Conservation (phyloP, 2,888 invertebrate species). For the Candidula unifasciata region DNA sequence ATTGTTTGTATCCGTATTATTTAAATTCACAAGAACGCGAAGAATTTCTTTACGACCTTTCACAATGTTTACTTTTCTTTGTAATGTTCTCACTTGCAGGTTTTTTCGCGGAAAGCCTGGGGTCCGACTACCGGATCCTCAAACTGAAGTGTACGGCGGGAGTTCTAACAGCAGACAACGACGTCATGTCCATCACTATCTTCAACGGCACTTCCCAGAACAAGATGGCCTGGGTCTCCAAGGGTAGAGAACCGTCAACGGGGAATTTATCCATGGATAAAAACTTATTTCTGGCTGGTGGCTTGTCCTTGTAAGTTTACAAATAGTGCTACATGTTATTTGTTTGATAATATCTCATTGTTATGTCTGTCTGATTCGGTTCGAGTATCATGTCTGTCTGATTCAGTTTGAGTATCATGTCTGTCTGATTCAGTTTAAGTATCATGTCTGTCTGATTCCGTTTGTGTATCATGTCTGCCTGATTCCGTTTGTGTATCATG, state of each 20-base stretch:
- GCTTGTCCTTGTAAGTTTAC: constrained; percentile 12
- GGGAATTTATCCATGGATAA: constrained; percentile 16
- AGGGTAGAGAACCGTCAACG: constrained; percentile 12
- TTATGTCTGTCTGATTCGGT: too few relatives aligned
- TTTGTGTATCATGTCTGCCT: too few relatives aligned
- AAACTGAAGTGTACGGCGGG: constrained; percentile 23
- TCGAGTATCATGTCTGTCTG: too few relatives aligned
- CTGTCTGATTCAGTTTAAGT: too few relatives aligned
- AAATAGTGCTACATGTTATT: not conserved
- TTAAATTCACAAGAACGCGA: too few relatives aligned
- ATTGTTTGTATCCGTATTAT: too few relatives aligned
- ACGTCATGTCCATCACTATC: constrained; percentile 30
- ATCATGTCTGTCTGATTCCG: too few relatives aligned
- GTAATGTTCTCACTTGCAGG: not conserved
- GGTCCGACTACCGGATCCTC: constrained; percentile 19
- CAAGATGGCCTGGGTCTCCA: constrained; percentile 32
- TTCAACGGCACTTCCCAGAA: constrained; percentile 16
- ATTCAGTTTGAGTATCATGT: too few relatives aligned
- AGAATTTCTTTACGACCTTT: too few relatives aligned
- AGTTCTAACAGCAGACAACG: not conserved
- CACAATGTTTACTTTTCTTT: not conserved
- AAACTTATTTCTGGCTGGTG: constrained; percentile 28
- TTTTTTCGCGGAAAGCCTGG: constrained; percentile 3
- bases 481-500: too few relatives aligned
- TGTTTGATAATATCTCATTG: not conserved